Conservation (phyloP, 2,888 invertebrate genomes). For the Disparrhopalites patrizii region DNA sequence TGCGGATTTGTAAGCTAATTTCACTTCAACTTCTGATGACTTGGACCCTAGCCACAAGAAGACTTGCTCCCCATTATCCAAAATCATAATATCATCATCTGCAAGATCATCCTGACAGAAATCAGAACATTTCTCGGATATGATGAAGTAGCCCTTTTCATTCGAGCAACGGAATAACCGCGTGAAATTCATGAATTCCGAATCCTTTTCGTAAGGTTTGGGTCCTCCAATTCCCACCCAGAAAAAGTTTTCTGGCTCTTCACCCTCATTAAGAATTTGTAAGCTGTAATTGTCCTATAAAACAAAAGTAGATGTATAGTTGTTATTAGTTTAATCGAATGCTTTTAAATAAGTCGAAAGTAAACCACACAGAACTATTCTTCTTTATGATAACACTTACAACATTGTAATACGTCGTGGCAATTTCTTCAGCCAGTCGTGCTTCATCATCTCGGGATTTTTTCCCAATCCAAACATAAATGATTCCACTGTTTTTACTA, state of each 20-base stretch:
- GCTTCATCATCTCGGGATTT: conserved; percentile 81
- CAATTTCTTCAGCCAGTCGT: conserved; percentile 81
- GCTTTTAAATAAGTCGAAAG: no score
- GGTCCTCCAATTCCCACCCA: conserved; percentile 93
- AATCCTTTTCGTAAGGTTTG: conserved; percentile 81
- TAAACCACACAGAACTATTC: background rate
- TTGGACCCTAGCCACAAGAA: conserved; percentile 96
- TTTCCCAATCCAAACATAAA: conserved; percentile 92
- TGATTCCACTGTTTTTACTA: conserved; percentile 73
- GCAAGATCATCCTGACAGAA: conserved; percentile 99
- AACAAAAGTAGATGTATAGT: background rate
- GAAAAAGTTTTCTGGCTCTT: conserved; percentile 97
- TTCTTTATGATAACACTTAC: conserved; percentile 55
- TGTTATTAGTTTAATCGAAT: no score
- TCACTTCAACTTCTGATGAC: conserved; percentile 98
- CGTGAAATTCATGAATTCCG: conserved; percentile 87
- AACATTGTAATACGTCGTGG: conserved; percentile 55
- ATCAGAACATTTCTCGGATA: conserved; percentile 97
- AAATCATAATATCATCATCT: conserved; percentile 99
- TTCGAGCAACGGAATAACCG: conserved; percentile 97
- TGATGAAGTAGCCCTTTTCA: conserved; percentile 98
- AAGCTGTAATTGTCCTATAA: conserved; percentile 51
- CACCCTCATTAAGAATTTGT: conserved; percentile 85
- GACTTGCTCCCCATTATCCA: conserved; percentile 96
- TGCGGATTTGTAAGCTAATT: conserved; percentile 96